These are phyloP conservation scores for Lasioglossum morio DNA, from an alignment of 2,888 invertebrate genomes.

Conservation along the genomic window DNA sequence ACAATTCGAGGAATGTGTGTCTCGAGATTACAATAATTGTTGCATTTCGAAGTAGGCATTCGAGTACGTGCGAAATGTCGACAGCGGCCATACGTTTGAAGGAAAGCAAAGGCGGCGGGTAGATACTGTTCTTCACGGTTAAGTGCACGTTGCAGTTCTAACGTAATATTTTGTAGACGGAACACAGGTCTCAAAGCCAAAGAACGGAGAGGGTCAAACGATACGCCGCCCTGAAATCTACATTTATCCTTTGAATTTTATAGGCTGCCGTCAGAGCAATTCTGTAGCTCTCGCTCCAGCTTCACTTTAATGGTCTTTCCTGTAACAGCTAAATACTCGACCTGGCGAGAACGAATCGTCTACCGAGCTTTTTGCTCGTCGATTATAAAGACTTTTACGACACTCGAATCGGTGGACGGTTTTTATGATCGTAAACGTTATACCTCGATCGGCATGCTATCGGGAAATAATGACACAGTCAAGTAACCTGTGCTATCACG, in stretches of 20 bases:
- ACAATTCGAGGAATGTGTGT: conserved; percentile 21
- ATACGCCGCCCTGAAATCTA: conserved; percentile 81
- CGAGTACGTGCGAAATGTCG: conserved; percentile 77
- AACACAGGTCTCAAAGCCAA: conserved; percentile 61
- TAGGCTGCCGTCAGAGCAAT: conserved; percentile 72
- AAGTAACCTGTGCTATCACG: not conserved
- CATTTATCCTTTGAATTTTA: conserved; percentile 81
- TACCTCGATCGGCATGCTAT: conserved; percentile 57
- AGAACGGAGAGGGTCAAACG: conserved; percentile 75
- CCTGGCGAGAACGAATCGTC: conserved; percentile 74
- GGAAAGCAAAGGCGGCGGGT: conserved; percentile 52
- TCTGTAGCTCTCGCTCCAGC: conserved; percentile 44
- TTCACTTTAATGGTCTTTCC: conserved; percentile 77
- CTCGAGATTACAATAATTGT: conserved; percentile 71
- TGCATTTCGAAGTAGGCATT: conserved; percentile 67
- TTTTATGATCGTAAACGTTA: conserved; percentile 78
- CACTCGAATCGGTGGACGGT: conserved; percentile 71
- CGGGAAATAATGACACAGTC: conserved; percentile 32
- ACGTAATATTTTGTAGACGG: conserved; percentile 63
- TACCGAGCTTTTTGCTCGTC: conserved; percentile 76
- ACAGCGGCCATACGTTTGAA: conserved; percentile 57
- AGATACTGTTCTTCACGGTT: conserved; percentile 72
- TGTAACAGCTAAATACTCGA: conserved; percentile 79
- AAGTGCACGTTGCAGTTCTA: conserved; percentile 66
- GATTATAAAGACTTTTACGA: conserved; percentile 82